phyloP scores from a whole-genome alignment of 2,888 invertebrate genomes.

The Hirtodrosophila cameraria region DNA sequence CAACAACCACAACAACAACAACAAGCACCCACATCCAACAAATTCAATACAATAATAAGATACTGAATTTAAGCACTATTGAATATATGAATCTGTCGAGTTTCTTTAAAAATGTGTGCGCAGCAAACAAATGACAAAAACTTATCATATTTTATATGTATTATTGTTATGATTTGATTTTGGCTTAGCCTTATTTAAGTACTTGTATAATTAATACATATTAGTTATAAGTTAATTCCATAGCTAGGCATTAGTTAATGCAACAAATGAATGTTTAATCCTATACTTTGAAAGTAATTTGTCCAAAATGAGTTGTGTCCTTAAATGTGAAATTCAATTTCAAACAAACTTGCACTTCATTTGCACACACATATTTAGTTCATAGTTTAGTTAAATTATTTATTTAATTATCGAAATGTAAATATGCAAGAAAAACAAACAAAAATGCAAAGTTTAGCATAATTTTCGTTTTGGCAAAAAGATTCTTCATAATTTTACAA shows the following conservation, averaged over 20 bases:
- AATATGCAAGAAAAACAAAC: conserved; percentile 32
- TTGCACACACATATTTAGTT: conserved; percentile 54
- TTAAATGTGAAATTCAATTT: conserved; percentile 59
- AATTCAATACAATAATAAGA: background rate
- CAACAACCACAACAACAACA: too few species aligned
- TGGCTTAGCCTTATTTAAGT: conserved; percentile 26
- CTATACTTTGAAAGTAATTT: conserved; percentile 33
- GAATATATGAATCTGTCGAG: conserved; percentile 50
- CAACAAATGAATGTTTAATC: background rate
- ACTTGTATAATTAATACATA: conserved; percentile 1
- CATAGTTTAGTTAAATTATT: conserved; percentile 77
- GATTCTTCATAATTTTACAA: conserved; percentile 81
- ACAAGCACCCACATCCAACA: too few species aligned
- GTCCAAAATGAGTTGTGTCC: conserved; percentile 25
- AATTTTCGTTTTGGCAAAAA: conserved; percentile 82
- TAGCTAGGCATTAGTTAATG: conserved; percentile 32
- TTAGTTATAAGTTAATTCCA: conserved; percentile 64
- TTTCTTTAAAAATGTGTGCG: conserved; percentile 27
- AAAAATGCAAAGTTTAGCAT: conserved; percentile 22
- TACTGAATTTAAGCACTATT: conserved; percentile 39
- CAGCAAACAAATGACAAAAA: conserved; percentile 59
- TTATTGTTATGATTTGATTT: conserved; percentile 23
- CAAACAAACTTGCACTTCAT: conserved; percentile 11
- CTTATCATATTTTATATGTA: conserved; percentile 37
- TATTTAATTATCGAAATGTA: conserved; percentile 59